Evolutionary conservation across 2,797 vertebrate species (phyloP).

Genomic region (Artibeus jamaicensis): DNA sequence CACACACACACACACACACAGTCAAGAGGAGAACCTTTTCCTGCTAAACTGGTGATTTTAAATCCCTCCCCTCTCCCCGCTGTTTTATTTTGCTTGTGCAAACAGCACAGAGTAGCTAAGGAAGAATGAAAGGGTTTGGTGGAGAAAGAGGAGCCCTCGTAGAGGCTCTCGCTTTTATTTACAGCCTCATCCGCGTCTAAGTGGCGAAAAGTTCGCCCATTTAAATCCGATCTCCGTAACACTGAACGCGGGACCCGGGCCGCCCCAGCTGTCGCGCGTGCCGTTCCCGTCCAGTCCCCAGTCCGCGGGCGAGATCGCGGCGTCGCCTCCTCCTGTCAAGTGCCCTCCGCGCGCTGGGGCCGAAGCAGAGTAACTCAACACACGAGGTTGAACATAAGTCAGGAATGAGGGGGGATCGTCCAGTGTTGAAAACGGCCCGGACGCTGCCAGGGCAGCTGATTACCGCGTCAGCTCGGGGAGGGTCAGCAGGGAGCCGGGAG

Average conservation of each 20-base stretch:
- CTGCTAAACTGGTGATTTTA: background rate
- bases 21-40: background rate
- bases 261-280: background rate
- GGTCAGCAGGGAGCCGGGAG: background rate
- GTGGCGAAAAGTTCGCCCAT: background rate
- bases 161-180: background rate
- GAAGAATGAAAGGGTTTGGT: background rate
- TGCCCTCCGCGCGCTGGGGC: background rate
- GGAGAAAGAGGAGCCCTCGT: background rate
- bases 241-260: background rate
- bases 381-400: background rate
- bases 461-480: background rate
- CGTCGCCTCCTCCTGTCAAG: slow-evolving; percentile 36
- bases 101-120: background rate
- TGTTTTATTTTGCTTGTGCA: background rate
- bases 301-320: background rate
- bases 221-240: background rate
- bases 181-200: background rate
- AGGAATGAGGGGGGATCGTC: background rate
- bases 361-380: background rate
- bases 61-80: background rate
- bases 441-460: background rate
- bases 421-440: background rate
- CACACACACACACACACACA: background rate
- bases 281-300: background rate